These are phyloP conservation scores for Aphidoletes aphidimyza DNA, from an alignment of 2,888 invertebrate genomes.

Conservation along the genomic window DNA sequence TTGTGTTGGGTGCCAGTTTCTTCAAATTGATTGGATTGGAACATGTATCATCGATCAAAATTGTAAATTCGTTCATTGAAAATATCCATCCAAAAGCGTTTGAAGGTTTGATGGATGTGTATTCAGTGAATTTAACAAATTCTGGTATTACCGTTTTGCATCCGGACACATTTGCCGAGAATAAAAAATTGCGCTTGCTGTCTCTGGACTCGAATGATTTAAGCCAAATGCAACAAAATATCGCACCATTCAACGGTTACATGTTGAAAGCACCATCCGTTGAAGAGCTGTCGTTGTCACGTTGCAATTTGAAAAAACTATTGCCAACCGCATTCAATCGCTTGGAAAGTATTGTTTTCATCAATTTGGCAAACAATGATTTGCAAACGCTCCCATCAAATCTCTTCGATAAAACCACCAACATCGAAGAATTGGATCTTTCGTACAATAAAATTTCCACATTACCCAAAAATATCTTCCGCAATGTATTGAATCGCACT, in stretches of 20 bases:
- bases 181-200: conserved; percentile 73
- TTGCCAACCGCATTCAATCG: conserved; percentile 73
- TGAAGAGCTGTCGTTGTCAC: conserved; percentile 78
- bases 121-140: conserved; percentile 76
- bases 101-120: conserved; percentile 74
- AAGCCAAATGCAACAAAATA: conserved; percentile 62
- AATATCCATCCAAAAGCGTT: conserved; percentile 77
- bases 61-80: conserved; percentile 76
- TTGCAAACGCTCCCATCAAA: conserved; percentile 68
- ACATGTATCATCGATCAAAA: conserved; percentile 74
- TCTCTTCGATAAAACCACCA: conserved; percentile 71
- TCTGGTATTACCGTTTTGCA: conserved; percentile 75
- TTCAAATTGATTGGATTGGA: conserved; percentile 74
- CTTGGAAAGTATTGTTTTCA: conserved; percentile 74
- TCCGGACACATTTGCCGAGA: conserved; percentile 76
- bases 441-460: conserved; percentile 75
- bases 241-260: conserved; percentile 58
- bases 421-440: conserved; percentile 78
- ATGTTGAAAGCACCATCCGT: conserved; percentile 71
- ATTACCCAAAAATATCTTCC: conserved; percentile 73
- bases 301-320: conserved; percentile 75
- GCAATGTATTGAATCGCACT: conserved; percentile 70
- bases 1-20: conserved; percentile 71
- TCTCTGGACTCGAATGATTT: conserved; percentile 76
- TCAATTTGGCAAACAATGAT: conserved; percentile 76